phyloP scores from a whole-genome alignment of 2,888 invertebrate species.

The Cataglyphis rosenhaueri region DNA sequence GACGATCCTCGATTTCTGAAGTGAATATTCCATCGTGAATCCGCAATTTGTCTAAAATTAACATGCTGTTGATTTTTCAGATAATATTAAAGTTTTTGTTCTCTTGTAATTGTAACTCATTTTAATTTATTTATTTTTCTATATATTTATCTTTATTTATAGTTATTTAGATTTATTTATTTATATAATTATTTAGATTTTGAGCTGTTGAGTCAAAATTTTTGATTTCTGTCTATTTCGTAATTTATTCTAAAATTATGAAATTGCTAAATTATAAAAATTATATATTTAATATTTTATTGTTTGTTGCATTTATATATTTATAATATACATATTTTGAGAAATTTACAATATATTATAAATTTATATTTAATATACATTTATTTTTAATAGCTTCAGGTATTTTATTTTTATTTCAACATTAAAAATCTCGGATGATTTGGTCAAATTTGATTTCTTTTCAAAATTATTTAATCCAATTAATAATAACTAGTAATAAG shows the following conservation, averaged over 20 bases:
- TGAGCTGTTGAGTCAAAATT: background rate
- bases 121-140: background rate
- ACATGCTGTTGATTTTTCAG: conserved; percentile 20
- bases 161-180: background rate
- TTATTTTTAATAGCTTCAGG: background rate
- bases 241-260: background rate
- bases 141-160: background rate
- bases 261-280: background rate
- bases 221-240: background rate
- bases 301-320: background rate
- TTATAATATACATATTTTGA: background rate
- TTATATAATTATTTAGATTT: background rate
- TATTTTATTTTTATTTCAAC: background rate
- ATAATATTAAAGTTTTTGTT: conserved; percentile 11
- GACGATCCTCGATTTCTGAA: conserved; percentile 31
- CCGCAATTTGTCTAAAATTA: conserved; percentile 9
- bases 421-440: background rate
- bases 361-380: background rate
- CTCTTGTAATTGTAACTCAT: background rate
- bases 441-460: background rate
- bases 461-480: background rate
- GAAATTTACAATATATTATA: background rate
- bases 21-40: conserved; percentile 9
- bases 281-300: conserved; percentile 4
- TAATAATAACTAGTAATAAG: background rate